phyloP scores from a whole-genome alignment of 2,113 vertebrate species.

The Syrrhaptes paradoxus region DNA sequence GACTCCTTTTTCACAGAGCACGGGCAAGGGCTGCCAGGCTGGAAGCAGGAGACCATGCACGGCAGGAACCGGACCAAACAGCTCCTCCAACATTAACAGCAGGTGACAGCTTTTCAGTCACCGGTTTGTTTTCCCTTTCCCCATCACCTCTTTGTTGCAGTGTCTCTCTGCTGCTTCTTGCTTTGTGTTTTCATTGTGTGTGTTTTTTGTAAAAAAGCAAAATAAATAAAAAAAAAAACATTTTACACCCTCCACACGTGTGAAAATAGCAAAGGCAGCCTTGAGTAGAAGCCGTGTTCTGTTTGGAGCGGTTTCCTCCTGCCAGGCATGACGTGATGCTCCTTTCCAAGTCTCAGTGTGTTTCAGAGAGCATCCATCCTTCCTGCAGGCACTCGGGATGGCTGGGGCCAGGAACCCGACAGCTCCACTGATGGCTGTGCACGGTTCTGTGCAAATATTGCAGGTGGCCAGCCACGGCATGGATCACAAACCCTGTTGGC shows the following conservation, averaged over 20 bases:
- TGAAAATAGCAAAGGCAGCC: conserved; percentile 9
- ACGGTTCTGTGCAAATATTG: background rate
- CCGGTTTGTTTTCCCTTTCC: background rate
- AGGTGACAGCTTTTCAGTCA: background rate
- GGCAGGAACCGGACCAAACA: background rate
- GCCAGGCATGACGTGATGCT: background rate
- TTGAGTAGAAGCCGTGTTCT: conserved; percentile 37
- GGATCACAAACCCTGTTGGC: background rate
- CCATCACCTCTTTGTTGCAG: background rate
- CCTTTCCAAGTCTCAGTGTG: conserved; percentile 13
- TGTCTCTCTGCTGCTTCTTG: background rate
- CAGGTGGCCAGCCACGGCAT: background rate
- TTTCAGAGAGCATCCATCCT: background rate
- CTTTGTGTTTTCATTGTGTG: background rate
- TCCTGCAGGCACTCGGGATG: background rate
- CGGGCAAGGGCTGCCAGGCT: background rate
- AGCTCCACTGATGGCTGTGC: background rate
- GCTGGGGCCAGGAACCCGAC: background rate
- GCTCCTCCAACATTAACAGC: background rate
- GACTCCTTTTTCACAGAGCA: background rate
- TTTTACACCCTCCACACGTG: background rate
- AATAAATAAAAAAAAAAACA: background rate
- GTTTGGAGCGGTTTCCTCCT: background rate
- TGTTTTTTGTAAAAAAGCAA: background rate
- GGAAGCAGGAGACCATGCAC: background rate